Base-by-base conservation (phyloP, 2,113 vertebrate species). In the Austrofundulus limnaeus region DNA sequence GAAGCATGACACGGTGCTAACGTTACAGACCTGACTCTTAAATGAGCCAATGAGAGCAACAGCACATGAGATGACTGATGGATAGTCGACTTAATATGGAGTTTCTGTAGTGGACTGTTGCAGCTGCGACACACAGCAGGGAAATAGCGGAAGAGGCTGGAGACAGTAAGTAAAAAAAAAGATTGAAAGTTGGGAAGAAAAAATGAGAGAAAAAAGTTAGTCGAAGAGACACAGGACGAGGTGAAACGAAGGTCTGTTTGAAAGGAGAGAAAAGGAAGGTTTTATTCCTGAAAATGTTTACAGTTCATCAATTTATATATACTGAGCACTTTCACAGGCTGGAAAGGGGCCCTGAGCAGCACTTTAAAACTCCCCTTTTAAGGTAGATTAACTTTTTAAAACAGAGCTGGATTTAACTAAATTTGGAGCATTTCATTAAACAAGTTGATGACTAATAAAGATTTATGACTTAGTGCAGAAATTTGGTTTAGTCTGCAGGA, bases 151-250 rank as follows among this genome's bases (percentile, higher is more conserved):
- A 34, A 58, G 67, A 66, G 43, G 47, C 67, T 70, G 58, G 55
- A 80, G 66, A 76, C 72, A 55, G 72, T 54, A 70, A 64, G 62
- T 69, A 66, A 85, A 54, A 45, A n/a, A n/a, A 70, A 75, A 59
- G 80, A 79, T 82, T 66, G 55, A 77, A 53, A 51, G 52, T 74
- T 38, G 54, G 47, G 0, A 20, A 34, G 55, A 56, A 71, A 74
- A 61, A 72, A 68, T 13, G n/a, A 82, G 73, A 88, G 72, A 48
- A 72, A 60, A 83, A 92, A 90, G 92, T 93, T 94, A 93, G 94
- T 93, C 85, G 83, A 84, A 91, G 92, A 85, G 92, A 77, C 6
- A 89, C 87, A 77, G 90, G 47, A 38, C 59, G 56, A 68, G 78
- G 79, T 78, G 72, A 87, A 81, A 75, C 45, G 81, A 70, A 77